Evolutionary conservation across 2,888 invertebrate species (phyloP).

Genomic region (Plagodis dolabraria): DNA sequence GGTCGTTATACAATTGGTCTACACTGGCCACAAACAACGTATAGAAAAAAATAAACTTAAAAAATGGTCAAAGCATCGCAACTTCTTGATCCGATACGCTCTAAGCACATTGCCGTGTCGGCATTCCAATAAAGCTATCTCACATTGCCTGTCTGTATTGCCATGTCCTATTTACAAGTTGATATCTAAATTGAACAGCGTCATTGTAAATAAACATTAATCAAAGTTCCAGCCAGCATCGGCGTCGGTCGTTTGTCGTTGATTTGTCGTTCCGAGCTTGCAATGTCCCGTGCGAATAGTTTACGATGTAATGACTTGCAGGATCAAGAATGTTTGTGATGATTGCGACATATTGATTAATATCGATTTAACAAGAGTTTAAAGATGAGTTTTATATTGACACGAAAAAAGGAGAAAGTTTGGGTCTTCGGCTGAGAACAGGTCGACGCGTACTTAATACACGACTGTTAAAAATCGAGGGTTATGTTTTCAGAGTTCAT

Average conservation of each 20-base stretch:
- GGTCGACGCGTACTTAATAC: no score
- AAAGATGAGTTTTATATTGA: neutral
- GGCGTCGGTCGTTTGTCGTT: slow-evolving; percentile 7
- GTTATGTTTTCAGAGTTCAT: no score
- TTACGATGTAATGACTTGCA: slow-evolving; percentile 6
- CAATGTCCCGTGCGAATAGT: slow-evolving; percentile 33
- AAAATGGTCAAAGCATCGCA: no score
- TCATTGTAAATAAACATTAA: slow-evolving; percentile 35
- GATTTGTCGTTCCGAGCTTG: slow-evolving; percentile 46
- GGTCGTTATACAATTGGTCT: no score
- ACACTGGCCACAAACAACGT: no score
- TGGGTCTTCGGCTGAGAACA: no score
- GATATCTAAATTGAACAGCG: slow-evolving; percentile 25
- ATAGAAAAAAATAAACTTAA: no score
- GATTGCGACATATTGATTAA: neutral
- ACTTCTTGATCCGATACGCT: no score
- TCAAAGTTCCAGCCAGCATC: slow-evolving; percentile 26
- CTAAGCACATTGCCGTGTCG: neutral
- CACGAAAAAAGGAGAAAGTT: no score
- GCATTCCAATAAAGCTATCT: slow-evolving; percentile 15
- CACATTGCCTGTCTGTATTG: slow-evolving; percentile 1
- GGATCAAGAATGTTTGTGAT: slow-evolving; percentile 6
- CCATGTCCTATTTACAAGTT: slow-evolving; percentile 14
- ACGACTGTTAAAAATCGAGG: no score
- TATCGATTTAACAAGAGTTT: neutral